Evolutionary conservation across 2,797 vertebrate genomes (phyloP), one percentile per base, ranked within the genome.

Genomic region (Acomys russatus): DNA sequence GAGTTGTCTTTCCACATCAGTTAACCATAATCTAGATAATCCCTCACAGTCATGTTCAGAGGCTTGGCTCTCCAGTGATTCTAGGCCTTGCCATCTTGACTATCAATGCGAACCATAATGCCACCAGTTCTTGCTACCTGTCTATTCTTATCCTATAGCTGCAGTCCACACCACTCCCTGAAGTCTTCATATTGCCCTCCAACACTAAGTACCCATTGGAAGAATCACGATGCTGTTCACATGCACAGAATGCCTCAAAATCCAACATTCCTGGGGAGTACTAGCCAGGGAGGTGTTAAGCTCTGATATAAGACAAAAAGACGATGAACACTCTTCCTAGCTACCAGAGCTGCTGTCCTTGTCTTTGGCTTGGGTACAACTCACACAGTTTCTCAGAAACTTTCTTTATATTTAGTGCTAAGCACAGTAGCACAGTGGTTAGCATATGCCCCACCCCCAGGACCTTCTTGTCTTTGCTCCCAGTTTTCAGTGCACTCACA

Each of bases 371-470:
- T 22, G 14, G 3, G n/a, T 87, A 25, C 38, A 51, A 44, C n/a
- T 89, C 18, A 15, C 0, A 0, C 9, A 9, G 1, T 33, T 44
- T 59, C 20, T 4, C 23, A 35, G 20, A 56, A 33, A 77, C 77
- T 51, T 84, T 49, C 33, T 7, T 11, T 25, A 22, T 18, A 44
- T 70, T 35, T 61, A 2, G 20, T 33, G 18, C 18, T 49, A 23
- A n/a, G 20, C 25, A 4, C 0, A 4, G 1, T 0, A 30, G 20
- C 25, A 4, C 0, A 4, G 1, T 0, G 25, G 23, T 11, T 25
- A 54, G 2, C 28, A 49, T 51, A 85, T 0, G 56, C 56, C 3
- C 1, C 5, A 18, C 1, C 0, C 17, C 0, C 7, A 15, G 30
- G 1, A 15, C 23, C 11, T 0, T 2, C 12, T 35, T 9, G 0